Conservation (phyloP, 2,797 vertebrate genomes). For the Macrochelys suwanniensis region DNA sequence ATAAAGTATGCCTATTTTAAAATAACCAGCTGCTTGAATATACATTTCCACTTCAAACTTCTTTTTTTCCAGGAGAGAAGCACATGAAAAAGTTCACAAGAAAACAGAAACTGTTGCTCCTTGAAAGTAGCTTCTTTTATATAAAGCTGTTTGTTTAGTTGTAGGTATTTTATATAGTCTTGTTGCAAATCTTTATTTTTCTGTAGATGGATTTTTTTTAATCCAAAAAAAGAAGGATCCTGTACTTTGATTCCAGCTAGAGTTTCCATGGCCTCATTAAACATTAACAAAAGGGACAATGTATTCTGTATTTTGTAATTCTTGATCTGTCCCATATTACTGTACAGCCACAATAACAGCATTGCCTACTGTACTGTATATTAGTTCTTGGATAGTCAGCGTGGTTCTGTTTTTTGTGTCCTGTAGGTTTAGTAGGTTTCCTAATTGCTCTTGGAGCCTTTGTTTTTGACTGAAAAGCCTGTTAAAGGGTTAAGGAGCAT, state of each 20-base stretch:
- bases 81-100: slow-evolving; percentile 38
- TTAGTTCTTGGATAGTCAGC: neutral
- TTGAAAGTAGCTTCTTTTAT: slow-evolving; percentile 30
- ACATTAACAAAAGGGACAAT: neutral
- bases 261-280: slow-evolving; percentile 39
- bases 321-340: neutral
- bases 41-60: slow-evolving; percentile 27
- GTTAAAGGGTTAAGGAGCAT: slow-evolving; percentile 72
- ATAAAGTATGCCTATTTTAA: slow-evolving; percentile 30
- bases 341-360: fast-evolving
- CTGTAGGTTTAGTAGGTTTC: neutral
- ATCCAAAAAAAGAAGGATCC: neutral
- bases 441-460: neutral
- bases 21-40: slow-evolving; percentile 31
- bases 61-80: slow-evolving; percentile 5
- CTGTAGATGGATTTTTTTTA: slow-evolving; percentile 30
- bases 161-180: slow-evolving; percentile 1
- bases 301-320: neutral
- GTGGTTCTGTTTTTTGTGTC: neutral
- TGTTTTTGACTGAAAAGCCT: neutral
- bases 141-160: slow-evolving; percentile 29
- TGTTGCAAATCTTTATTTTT: slow-evolving; percentile 4
- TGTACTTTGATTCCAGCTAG: neutral
- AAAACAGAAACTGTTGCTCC: slow-evolving; percentile 36
- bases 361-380: neutral